Evolutionary conservation across 2,113 vertebrate species (phyloP).

Genomic region (Tetraodon nigroviridis): DNA sequence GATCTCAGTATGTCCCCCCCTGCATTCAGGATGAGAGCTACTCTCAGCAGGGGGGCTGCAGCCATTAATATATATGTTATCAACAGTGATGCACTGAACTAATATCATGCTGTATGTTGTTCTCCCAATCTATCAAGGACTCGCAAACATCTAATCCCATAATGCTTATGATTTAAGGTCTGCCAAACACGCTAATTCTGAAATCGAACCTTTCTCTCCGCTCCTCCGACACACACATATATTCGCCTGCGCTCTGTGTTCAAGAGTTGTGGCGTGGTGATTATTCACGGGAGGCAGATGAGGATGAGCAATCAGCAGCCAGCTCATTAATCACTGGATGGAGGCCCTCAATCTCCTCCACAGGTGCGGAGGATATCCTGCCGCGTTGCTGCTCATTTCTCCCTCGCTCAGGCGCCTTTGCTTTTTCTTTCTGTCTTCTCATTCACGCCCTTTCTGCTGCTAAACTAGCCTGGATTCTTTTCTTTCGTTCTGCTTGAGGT

Average conservation of each 20-base stretch:
- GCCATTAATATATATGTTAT: conserved; percentile 28
- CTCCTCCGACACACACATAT: not conserved
- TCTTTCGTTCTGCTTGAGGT: conserved; percentile 5
- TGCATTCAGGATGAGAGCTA: conserved; percentile 20
- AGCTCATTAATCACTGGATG: conserved; percentile 69
- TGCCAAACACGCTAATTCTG: too few species aligned
- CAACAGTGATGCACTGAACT: conserved; percentile 16
- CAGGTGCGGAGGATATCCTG: conserved; percentile 59
- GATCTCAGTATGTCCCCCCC: conserved; percentile 31
- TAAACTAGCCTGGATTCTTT: conserved; percentile 10
- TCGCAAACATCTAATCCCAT: too few species aligned
- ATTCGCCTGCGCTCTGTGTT: conserved; percentile 23
- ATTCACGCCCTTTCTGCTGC: not conserved
- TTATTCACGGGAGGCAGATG: conserved; percentile 63
- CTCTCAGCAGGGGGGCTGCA: conserved; percentile 43
- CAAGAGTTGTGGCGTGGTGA: conserved; percentile 45
- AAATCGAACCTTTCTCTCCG: too few species aligned
- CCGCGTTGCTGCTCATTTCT: conserved; percentile 17
- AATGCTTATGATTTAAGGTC: too few species aligned
- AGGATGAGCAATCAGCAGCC: conserved; percentile 64
- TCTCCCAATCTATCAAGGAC: not conserved
- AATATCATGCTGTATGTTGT: conserved; percentile 7
- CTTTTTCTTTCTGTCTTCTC: not conserved
- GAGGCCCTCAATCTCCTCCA: conserved; percentile 65
- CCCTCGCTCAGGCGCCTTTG: conserved; percentile 4